A percentile compares a stretch with the other conserved stretches of the same genome.
Conservation (phyloP, 2,888 invertebrate genomes). For the Torymus texanus region DNA sequence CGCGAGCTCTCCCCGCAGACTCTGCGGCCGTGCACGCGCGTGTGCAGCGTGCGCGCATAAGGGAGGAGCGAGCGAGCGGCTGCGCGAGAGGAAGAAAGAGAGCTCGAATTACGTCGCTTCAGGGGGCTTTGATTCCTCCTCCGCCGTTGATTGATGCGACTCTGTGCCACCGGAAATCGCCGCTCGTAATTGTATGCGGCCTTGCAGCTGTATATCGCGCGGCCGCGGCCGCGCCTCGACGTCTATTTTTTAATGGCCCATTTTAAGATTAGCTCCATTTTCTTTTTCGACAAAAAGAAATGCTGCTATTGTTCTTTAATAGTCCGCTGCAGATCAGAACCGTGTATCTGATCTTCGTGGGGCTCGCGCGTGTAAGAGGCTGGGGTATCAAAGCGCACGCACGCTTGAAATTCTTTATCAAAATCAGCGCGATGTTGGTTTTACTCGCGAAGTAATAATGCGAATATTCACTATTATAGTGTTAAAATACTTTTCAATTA, state of each 20-base stretch:
- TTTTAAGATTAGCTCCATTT: constrained; percentile 25
- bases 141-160: constrained; percentile 42
- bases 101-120: constrained; percentile 50
- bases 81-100: constrained; percentile 36
- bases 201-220: background rate
- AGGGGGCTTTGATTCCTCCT: constrained; percentile 36
- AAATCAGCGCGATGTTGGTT: no score
- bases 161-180: constrained; percentile 46
- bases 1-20: background rate
- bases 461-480: no score
- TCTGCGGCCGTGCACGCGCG: no score
- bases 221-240: background rate
- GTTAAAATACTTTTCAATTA: no score
- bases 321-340: constrained; percentile 1
- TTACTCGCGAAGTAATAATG: no score
- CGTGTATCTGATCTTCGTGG: no score
- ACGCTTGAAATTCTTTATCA: no score
- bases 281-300: background rate
- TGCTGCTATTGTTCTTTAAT: constrained; percentile 30
- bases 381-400: no score
- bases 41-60: background rate
- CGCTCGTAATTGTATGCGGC: no score
- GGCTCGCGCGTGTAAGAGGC: no score
- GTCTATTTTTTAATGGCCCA: constrained; percentile 20
- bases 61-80: background rate